Evolutionary conservation across 2,797 vertebrate genomes (phyloP).

Genomic region (Gymnodraco acuticeps): DNA sequence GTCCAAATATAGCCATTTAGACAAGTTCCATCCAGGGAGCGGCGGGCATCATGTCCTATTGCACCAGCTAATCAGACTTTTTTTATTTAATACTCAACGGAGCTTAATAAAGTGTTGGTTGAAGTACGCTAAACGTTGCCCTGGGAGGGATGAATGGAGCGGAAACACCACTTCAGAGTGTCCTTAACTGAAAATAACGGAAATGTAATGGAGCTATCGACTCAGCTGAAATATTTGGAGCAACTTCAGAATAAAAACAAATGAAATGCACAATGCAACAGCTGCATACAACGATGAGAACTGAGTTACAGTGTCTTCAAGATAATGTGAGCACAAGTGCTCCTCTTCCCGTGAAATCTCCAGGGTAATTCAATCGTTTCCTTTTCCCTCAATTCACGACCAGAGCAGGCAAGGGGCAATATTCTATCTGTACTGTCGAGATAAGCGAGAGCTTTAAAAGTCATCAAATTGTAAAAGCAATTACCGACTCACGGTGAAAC

Average conservation of each 20-base stretch:
- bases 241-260: slow-evolving; percentile 60
- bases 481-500: slow-evolving; percentile 76
- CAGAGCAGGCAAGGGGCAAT: slow-evolving; percentile 75
- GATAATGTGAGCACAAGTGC: slow-evolving; percentile 68
- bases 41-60: slow-evolving; percentile 14
- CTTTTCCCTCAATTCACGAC: slow-evolving; percentile 79
- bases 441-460: slow-evolving; percentile 84
- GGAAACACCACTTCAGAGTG: slow-evolving; percentile 25
- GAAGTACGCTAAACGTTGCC: slow-evolving; percentile 30
- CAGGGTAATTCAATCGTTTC: slow-evolving; percentile 80
- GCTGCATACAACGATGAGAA: slow-evolving; percentile 45
- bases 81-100: slow-evolving; percentile 29
- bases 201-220: slow-evolving; percentile 49
- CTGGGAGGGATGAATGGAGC: slow-evolving; percentile 22
- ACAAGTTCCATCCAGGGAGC: slow-evolving; percentile 18
- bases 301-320: slow-evolving; percentile 55
- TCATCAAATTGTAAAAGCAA: slow-evolving; percentile 84
- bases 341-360: slow-evolving; percentile 72
- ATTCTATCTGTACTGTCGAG: slow-evolving; percentile 77
- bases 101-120: slow-evolving; percentile 29
- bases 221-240: slow-evolving; percentile 48
- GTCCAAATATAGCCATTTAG: slow-evolving; percentile 28
- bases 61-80: slow-evolving; percentile 29
- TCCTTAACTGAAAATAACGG: slow-evolving; percentile 32
- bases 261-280: slow-evolving; percentile 48